phyloP scores from a whole-genome alignment of 2,113 vertebrate genomes.

The Alouatta palliata region DNA sequence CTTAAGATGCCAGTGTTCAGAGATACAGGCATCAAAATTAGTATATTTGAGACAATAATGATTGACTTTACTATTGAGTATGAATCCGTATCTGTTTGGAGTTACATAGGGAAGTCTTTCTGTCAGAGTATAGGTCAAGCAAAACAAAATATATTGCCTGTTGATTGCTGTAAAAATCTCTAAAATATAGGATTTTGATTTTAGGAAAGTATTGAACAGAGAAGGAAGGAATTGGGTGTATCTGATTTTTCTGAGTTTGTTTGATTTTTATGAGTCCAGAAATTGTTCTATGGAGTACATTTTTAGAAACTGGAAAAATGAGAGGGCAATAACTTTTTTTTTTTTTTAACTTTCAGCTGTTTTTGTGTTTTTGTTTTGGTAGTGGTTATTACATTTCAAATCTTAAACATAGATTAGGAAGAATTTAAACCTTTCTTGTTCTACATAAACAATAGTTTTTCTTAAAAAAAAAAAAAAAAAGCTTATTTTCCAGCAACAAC shows the following conservation, averaged over 20 bases:
- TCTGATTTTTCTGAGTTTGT: not conserved
- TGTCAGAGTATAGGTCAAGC: not conserved
- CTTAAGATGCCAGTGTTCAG: not conserved
- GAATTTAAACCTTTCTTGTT: conserved; percentile 6
- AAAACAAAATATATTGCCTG: not conserved
- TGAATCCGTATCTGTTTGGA: not conserved
- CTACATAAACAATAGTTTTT: not conserved
- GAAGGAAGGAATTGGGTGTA: not conserved
- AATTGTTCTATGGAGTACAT: not conserved
- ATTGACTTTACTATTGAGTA: not conserved
- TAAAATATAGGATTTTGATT: not conserved
- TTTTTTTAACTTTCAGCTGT: not conserved
- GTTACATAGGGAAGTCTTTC: not conserved
- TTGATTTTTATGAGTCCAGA: conserved; percentile 34
- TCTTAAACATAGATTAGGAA: not conserved
- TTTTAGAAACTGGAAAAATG: conserved; percentile 19
- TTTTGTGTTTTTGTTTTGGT: not conserved
- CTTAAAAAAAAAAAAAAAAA: not conserved
- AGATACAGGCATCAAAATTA: not conserved
- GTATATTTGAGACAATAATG: not conserved
- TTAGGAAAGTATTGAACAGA: not conserved
- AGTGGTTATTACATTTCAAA: not conserved
- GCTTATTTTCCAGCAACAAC: not conserved
- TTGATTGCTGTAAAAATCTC: not conserved
- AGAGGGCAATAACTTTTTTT: not conserved